Evolutionary conservation across 2,888 invertebrate genomes (phyloP), one percentile per base, ranked within the genome.

Genomic region (Pristionchus mayeri): DNA sequence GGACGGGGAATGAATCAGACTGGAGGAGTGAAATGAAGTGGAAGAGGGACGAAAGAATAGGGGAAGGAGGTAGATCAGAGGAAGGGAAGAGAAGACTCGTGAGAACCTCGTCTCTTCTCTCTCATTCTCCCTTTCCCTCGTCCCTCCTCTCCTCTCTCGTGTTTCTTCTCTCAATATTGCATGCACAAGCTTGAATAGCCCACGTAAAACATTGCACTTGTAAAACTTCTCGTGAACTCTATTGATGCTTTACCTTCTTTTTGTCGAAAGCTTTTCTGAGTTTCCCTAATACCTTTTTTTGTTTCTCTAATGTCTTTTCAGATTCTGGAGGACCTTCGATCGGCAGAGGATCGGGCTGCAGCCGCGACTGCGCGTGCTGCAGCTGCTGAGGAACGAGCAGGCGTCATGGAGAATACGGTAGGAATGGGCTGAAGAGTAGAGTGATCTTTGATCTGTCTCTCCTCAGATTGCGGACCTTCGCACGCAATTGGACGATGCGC

Each of bases 271-370:
- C 3, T 16, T 24, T 30, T 3, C 34, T 63, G 4, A 37, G 34
- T 44, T 6, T 44, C 11, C 24, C 24, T 40, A 40, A 37, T 6
- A 37, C 67, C 6, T 71, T n/a, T 44, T 27, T 18, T 18, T 50
- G 50, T 78, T 16, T 78, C 21, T 44, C 44, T 9, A 44, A 13
- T 40, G 24, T 40, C 37, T 11, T 21, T 75, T 40, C 13, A 80
- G 80, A 48, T 80, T 37, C n/a, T 57, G 80, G 34, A 54, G 16
- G 80, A 80, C 11, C 57, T 80, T 18, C 34, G 27, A 4, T 34
- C 57, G 24, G 54, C 80, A 16, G 80, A 80, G 40, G 80, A 80
- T 4, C 80, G 80, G 3, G 54, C 44, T 9, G 57, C 80, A 6
- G 37, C 40, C 11, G 54, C 54, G n/a, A 44, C 52, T 2, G 37